phyloP scores from a whole-genome alignment of 2,113 vertebrate genomes.

The Callospermophilus lateralis region DNA sequence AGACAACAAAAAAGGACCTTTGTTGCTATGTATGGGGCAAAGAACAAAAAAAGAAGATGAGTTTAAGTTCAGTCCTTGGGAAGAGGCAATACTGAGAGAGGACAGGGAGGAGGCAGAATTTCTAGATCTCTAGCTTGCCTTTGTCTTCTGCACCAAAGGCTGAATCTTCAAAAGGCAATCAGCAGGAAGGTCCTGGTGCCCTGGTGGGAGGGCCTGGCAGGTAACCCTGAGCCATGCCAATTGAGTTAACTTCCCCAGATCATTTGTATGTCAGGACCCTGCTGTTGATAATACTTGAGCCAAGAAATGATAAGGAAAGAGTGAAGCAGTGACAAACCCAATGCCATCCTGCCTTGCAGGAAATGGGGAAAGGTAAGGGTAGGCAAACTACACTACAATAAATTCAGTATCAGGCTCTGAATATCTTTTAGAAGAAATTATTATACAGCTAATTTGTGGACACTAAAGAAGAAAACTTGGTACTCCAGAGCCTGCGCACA shows the following conservation, averaged over 20 bases:
- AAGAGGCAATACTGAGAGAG: neutral
- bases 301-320: neutral
- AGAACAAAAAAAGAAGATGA: slow-evolving; percentile 21
- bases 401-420: neutral
- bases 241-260: neutral
- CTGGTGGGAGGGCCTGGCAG: neutral
- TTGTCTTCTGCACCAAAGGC: slow-evolving; percentile 5
- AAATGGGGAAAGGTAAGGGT: neutral
- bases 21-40: neutral
- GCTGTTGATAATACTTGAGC: neutral
- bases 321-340: neutral
- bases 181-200: neutral
- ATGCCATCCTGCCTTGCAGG: neutral
- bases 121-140: neutral
- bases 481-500: neutral
- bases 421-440: slow-evolving; percentile 12
- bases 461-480: slow-evolving; percentile 35
- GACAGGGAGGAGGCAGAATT: neutral
- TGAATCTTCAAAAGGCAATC: neutral
- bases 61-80: neutral
- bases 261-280: neutral
- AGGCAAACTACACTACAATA: neutral
- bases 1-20: slow-evolving; percentile 19
- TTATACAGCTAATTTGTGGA: neutral
- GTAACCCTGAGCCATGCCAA: neutral